Conservation (phyloP, 2,797 vertebrate genomes). For the Cuculus canorus region DNA sequence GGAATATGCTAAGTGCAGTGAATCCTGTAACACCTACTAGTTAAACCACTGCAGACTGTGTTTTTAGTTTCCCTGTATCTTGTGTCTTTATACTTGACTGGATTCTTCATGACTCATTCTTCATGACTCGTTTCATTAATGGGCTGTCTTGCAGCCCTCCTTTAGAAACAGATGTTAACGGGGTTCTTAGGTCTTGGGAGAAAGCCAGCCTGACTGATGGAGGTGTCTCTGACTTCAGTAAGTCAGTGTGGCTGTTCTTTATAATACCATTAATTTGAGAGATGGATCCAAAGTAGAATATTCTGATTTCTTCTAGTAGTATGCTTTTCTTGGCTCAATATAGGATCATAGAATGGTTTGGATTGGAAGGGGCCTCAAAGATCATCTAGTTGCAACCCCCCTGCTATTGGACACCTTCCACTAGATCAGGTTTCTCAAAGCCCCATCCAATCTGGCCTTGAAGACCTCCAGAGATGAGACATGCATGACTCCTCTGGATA, state of each 20-base stretch:
- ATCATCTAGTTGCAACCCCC: too few relatives aligned
- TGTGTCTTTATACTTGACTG: neutral
- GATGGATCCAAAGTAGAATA: neutral
- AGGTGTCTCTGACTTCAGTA: neutral
- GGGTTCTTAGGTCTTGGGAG: neutral
- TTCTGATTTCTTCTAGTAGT: neutral
- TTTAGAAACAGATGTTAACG: neutral
- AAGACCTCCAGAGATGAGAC: too few relatives aligned
- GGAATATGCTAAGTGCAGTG: accelerated
- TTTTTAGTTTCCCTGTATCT: neutral
- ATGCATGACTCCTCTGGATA: too few relatives aligned
- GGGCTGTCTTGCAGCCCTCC: neutral
- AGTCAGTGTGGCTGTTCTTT: constrained; percentile 16
- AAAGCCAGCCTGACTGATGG: neutral
- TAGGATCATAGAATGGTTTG: neutral
- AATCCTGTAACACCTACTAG: neutral
- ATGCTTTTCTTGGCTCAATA: neutral
- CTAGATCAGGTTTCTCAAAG: too few relatives aligned
- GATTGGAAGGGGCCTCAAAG: too few relatives aligned
- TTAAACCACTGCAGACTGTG: neutral
- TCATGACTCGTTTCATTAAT: neutral
- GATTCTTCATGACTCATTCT: neutral
- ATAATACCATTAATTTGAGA: neutral
- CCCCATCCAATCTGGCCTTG: too few relatives aligned
- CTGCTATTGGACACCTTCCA: too few relatives aligned